phyloP scores from a whole-genome alignment of 2,797 vertebrate species.

The Cossypha dichroa region DNA sequence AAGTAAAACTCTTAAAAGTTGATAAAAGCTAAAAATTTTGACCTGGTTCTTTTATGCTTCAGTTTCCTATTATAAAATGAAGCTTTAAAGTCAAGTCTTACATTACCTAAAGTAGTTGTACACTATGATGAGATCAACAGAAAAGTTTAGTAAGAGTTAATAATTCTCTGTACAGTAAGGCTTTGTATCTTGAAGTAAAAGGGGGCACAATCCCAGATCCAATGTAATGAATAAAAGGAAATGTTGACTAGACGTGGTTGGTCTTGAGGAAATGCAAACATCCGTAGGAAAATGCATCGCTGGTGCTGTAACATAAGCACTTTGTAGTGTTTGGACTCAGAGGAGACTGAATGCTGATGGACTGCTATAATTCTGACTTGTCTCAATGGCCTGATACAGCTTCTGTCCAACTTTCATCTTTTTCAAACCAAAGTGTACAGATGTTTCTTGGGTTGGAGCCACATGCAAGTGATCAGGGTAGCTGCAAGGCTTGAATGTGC shows the following conservation, averaged over 20 bases:
- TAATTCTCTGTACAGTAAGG: background rate
- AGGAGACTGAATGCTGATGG: background rate
- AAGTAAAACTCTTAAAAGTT: background rate
- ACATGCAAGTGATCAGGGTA: background rate
- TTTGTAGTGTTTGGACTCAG: background rate
- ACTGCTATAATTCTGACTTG: background rate
- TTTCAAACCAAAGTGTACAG: background rate
- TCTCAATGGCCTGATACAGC: background rate
- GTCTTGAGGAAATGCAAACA: constrained; percentile 23
- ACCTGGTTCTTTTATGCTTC: background rate
- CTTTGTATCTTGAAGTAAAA: background rate
- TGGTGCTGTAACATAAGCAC: background rate
- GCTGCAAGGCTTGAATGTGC: background rate
- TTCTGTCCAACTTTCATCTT: background rate
- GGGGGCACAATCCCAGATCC: background rate
- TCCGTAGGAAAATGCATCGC: background rate
- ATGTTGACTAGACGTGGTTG: background rate
- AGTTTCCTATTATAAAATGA: background rate
- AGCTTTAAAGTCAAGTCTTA: background rate
- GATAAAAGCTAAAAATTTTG: background rate
- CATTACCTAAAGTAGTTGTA: background rate
- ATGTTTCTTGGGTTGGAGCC: background rate
- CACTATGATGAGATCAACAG: background rate
- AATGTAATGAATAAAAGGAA: constrained; percentile 7
- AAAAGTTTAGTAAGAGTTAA: background rate